phyloP scores from a whole-genome alignment of 2,113 vertebrate species.

The Mobula hypostoma region DNA sequence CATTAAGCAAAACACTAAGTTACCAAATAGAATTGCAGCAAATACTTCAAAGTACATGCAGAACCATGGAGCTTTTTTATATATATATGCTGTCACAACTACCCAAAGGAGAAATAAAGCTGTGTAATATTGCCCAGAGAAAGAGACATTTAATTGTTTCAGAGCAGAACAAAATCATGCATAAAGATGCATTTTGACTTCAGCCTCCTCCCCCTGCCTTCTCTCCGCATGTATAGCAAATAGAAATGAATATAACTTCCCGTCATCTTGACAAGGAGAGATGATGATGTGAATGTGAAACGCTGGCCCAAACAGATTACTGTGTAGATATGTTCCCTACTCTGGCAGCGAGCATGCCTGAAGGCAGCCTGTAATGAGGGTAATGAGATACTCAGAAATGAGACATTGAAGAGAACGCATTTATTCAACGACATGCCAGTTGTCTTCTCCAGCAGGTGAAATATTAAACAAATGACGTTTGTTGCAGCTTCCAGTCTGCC shows the following conservation, averaged over 20 bases:
- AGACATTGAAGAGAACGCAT: neutral
- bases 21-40: neutral
- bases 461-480: neutral
- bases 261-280: neutral
- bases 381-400: neutral
- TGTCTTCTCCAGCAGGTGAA: neutral
- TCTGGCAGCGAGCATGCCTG: neutral
- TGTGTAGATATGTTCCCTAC: neutral
- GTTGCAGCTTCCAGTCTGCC: neutral
- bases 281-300: neutral
- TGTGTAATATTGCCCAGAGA: neutral
- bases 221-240: neutral
- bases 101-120: neutral
- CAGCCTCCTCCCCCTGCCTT: neutral
- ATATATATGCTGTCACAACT: neutral
- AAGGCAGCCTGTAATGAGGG: neutral
- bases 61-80: too few relatives aligned
- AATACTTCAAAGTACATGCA: neutral
- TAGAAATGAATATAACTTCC: neutral
- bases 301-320: neutral
- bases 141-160: neutral
- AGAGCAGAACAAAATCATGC: neutral
- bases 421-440: neutral
- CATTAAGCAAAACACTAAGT: constrained; percentile 3
- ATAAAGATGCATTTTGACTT: neutral